Percentiles rank a stretch among this genome's conserved stretches.
Conservation (phyloP, 2,113 vertebrate genomes). For the Steatornis caripensis region DNA sequence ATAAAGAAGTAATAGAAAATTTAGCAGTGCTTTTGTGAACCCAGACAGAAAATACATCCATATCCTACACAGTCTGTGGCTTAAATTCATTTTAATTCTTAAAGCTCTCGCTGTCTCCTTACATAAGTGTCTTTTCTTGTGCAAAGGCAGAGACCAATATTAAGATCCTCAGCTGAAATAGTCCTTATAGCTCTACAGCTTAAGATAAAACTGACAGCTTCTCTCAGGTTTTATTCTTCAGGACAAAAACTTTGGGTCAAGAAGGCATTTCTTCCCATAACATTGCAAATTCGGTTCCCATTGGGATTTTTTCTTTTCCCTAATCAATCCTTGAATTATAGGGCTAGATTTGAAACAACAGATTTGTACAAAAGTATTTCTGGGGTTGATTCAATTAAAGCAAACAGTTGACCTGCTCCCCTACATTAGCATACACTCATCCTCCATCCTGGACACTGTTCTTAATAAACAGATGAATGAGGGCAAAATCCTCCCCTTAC, state of each 20-base stretch:
- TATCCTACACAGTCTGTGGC: not conserved
- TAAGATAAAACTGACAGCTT: slow-evolving; percentile 53
- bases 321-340: not conserved
- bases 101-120: slow-evolving; percentile 20
- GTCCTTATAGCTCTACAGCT: slow-evolving; percentile 27
- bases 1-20: not conserved
- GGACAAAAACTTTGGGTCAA: slow-evolving; percentile 30
- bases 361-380: not conserved
- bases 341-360: not conserved
- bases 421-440: not conserved
- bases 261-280: not conserved
- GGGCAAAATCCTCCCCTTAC: not conserved
- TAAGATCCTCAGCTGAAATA: slow-evolving; percentile 39
- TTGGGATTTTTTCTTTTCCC: not conserved
- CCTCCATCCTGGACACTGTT: not conserved
- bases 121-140: slow-evolving; percentile 24
- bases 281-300: not conserved
- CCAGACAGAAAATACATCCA: not conserved
- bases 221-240: slow-evolving; percentile 28
- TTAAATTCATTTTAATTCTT: slow-evolving; percentile 31
- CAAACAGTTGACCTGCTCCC: not conserved
- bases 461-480: not conserved
- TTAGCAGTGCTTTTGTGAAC: not conserved
- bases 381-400: not conserved
- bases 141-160: slow-evolving; percentile 22